Evolutionary conservation across 2,888 invertebrate species (phyloP).

Genomic region (Teleiodes luculella): DNA sequence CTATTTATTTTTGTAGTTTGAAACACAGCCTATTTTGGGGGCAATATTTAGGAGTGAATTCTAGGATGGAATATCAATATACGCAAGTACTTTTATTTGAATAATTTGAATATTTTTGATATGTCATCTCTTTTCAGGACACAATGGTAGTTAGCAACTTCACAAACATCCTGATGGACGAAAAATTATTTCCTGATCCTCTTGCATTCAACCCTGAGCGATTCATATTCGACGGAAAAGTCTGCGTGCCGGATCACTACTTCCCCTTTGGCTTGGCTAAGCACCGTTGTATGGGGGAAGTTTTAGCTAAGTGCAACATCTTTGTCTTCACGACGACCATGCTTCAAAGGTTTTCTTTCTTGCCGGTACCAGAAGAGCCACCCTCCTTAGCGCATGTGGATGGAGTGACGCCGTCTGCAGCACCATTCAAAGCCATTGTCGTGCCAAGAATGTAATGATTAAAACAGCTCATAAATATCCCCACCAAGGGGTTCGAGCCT

Average conservation of each 20-base stretch:
- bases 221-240: conserved; percentile 81
- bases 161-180: conserved; percentile 84
- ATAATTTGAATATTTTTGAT: too few relatives aligned
- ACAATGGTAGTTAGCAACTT: conserved; percentile 89
- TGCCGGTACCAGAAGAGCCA: conserved; percentile 80
- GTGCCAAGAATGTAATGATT: conserved; percentile 59
- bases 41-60: too few relatives aligned
- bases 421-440: conserved; percentile 84
- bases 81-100: too few relatives aligned
- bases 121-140: conserved; percentile 74
- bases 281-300: conserved; percentile 90
- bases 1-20: too few relatives aligned
- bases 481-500: too few relatives aligned
- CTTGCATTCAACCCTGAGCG: conserved; percentile 86
- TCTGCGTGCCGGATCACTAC: conserved; percentile 82
- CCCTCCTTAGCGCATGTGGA: conserved; percentile 84
- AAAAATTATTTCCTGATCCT: conserved; percentile 83
- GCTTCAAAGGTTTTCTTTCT: conserved; percentile 85
- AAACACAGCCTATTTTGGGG: too few relatives aligned
- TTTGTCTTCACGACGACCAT: conserved; percentile 86
- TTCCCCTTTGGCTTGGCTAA: conserved; percentile 89
- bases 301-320: conserved; percentile 85
- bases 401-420: conserved; percentile 87
- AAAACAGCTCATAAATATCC: too few relatives aligned
- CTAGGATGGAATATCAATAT: too few relatives aligned